phyloP scores from a whole-genome alignment of 92 coral and sea anemone species.

The Epizoanthus rinbou region DNA sequence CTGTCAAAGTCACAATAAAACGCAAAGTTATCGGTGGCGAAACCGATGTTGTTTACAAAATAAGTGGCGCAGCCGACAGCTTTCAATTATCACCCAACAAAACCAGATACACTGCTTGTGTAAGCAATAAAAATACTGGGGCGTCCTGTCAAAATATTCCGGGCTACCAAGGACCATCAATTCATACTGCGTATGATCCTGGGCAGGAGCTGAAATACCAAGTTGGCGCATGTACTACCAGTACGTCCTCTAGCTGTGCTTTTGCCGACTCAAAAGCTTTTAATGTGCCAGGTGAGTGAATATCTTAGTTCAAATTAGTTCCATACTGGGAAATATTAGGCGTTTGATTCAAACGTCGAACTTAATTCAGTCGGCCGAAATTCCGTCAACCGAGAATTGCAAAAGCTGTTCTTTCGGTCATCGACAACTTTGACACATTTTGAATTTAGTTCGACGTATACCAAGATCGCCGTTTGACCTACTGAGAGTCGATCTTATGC shows the following conservation, averaged over 20 bases:
- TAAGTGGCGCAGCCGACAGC: background rate
- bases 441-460: too few relatives aligned
- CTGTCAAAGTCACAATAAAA: constrained; percentile 7
- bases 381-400: too few relatives aligned
- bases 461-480: too few relatives aligned
- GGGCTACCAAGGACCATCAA: constrained; percentile 4
- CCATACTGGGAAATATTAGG: too few relatives aligned
- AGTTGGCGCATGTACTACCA: constrained; percentile 26
- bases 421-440: too few relatives aligned
- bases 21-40: background rate
- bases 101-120: background rate
- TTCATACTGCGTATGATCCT: background rate
- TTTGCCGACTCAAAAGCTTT: constrained; percentile 8
- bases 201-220: constrained; percentile 26
- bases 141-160: constrained; percentile 5
- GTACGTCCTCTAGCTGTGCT: background rate
- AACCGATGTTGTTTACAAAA: background rate
- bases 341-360: too few relatives aligned
- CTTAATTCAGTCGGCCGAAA: too few relatives aligned
- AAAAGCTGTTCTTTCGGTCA: too few relatives aligned
- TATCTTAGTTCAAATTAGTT: too few relatives aligned
- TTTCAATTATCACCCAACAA: background rate
- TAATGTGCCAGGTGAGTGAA: constrained; percentile 24
- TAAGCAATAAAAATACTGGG: constrained; percentile 14
- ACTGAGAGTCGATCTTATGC: too few relatives aligned